Conservation (phyloP, 2,797 vertebrate species). For the Ptychobarbus kaznakovi region DNA sequence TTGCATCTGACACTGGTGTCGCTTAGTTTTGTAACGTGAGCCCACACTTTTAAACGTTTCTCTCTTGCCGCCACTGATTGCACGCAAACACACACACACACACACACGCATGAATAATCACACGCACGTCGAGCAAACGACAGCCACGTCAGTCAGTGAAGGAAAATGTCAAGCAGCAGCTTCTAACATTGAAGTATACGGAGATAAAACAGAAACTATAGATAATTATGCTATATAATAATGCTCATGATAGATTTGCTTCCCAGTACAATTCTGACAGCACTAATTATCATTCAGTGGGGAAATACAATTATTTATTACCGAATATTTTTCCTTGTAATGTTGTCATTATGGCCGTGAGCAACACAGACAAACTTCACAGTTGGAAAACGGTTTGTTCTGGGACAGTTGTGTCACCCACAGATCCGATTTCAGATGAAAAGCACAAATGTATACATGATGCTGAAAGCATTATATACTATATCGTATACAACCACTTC, state of each 20-base stretch:
- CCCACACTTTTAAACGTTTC: too few relatives aligned
- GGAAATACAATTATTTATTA: not conserved
- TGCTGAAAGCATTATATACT: not conserved
- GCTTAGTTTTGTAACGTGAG: too few relatives aligned
- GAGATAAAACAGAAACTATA: too few relatives aligned
- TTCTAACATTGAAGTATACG: too few relatives aligned
- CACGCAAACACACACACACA: too few relatives aligned
- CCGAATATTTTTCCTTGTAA: constrained; percentile 2
- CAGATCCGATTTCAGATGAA: not conserved
- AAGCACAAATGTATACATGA: not conserved
- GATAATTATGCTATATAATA: not conserved
- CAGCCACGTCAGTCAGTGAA: too few relatives aligned
- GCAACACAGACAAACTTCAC: not conserved
- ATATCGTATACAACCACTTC: not conserved
- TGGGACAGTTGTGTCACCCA: constrained; percentile 17
- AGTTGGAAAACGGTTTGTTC: constrained; percentile 4
- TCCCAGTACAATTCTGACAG: not conserved
- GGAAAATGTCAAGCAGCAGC: too few relatives aligned
- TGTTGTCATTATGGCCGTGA: constrained; percentile 7
- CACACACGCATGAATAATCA: too few relatives aligned
- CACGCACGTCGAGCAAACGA: too few relatives aligned
- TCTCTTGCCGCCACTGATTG: too few relatives aligned
- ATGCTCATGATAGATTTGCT: not conserved
- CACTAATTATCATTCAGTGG: not conserved
- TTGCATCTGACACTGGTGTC: too few relatives aligned